A percentile compares a stretch with the other conserved stretches of the same genome.
Evolutionary conservation across 2,113 vertebrate species (phyloP).

Genomic region (Bufo bufo): DNA sequence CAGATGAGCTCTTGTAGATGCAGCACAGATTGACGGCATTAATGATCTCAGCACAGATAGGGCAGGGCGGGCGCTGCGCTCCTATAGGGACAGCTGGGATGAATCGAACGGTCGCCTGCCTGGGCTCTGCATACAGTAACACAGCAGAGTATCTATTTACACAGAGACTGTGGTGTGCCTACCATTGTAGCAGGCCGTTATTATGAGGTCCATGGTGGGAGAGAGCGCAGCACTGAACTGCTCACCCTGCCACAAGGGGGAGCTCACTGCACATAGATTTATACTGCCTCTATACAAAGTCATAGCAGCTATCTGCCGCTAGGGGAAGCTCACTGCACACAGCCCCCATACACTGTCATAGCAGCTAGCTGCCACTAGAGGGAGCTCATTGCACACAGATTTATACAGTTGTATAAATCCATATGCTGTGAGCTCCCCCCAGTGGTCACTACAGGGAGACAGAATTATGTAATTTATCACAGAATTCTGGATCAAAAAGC

Average conservation of each 20-base stretch:
- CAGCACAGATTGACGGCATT: neutral
- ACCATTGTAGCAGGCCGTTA: neutral
- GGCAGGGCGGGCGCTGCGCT: neutral
- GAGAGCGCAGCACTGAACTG: neutral
- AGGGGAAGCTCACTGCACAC: neutral
- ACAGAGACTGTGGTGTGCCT: too few species aligned
- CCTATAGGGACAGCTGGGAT: neutral
- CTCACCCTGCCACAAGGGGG: neutral
- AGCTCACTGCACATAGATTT: neutral
- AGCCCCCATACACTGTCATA: neutral
- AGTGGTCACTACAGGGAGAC: neutral
- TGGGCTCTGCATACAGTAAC: neutral
- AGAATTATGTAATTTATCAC: neutral
- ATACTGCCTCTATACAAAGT: neutral
- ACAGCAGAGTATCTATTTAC: too few species aligned
- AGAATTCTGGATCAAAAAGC: too few species aligned
- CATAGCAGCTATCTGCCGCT: neutral
- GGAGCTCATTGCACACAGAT: neutral
- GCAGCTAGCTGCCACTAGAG: neutral
- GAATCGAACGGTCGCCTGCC: neutral
- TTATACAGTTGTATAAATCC: neutral
- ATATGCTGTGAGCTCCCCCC: neutral
- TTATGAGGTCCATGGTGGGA: neutral
- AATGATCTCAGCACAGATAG: constrained; percentile 21
- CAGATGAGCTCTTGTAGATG: constrained; percentile 17